phyloP scores from a whole-genome alignment of 2,888 invertebrate species.

The Luffia ferchaultella region DNA sequence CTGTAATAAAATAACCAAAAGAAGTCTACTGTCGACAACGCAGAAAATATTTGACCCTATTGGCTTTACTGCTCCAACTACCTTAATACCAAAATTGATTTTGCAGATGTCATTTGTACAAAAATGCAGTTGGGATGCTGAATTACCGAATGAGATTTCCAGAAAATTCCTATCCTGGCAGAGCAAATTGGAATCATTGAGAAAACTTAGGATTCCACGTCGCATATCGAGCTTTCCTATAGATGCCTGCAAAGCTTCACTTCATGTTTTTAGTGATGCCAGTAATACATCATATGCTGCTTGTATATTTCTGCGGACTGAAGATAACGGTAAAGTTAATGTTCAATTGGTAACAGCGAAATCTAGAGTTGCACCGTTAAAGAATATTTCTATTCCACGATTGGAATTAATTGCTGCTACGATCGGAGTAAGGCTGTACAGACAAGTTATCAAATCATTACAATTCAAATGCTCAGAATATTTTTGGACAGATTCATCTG shows the following conservation, averaged over 20 bases:
- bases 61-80: background rate
- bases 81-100: background rate
- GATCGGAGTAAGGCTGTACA: conserved; percentile 2
- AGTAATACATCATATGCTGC: conserved; percentile 2
- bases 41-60: conserved; percentile 1
- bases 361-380: conserved; percentile 3
- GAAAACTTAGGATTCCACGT: background rate
- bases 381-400: conserved; percentile 3
- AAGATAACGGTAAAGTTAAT: background rate
- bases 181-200: background rate
- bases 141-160: background rate
- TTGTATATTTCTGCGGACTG: conserved; percentile 3
- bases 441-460: background rate
- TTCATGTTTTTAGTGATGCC: conserved; percentile 5
- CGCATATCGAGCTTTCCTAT: background rate
- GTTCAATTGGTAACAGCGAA: conserved; percentile 2
- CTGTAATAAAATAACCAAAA: background rate
- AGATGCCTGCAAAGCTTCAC: background rate
- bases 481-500: conserved; percentile 4
- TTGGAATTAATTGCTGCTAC: conserved; percentile 6
- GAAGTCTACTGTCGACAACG: background rate
- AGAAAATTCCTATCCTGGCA: background rate
- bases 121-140: conserved; percentile 2
- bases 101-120: background rate
- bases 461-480: background rate